Percentiles rank a stretch among this genome's conserved stretches.
Conservation (phyloP, 2,797 vertebrate genomes). For the Anguilla marmorata region DNA sequence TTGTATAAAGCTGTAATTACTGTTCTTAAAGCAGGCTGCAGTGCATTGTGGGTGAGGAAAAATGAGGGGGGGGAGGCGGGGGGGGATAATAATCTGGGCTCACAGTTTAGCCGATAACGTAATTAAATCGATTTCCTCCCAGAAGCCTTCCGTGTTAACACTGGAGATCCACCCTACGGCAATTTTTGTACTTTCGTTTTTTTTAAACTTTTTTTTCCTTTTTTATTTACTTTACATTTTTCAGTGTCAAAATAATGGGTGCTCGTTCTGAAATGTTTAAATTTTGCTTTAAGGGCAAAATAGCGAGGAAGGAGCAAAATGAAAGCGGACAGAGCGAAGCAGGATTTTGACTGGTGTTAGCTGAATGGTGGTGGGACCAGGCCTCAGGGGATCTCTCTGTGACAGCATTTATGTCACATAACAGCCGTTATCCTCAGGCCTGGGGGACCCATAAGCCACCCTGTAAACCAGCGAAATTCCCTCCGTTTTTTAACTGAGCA, state of each 20-base stretch:
- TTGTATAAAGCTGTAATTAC: slow-evolving; percentile 2
- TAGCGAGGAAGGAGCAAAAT: background rate
- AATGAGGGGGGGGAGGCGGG: too few species aligned
- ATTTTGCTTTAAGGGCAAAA: background rate
- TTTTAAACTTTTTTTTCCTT: background rate
- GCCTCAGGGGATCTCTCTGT: slow-evolving; percentile 9
- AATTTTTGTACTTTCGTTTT: background rate
- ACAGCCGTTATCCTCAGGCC: background rate
- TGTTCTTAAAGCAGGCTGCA: background rate
- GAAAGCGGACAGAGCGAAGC: background rate
- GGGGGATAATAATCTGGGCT: slow-evolving; percentile 8
- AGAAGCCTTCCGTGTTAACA: background rate
- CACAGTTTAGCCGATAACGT: background rate
- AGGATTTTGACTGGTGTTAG: background rate
- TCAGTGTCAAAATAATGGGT: slow-evolving; percentile 5
- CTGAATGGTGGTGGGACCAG: background rate
- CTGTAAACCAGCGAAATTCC: slow-evolving; percentile 16
- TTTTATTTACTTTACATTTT: background rate
- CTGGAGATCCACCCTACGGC: slow-evolving; percentile 6
- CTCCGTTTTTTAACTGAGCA: slow-evolving; percentile 14
- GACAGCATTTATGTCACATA: slow-evolving; percentile 23
- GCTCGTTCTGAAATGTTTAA: background rate
- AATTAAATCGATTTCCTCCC: slow-evolving; percentile 26
- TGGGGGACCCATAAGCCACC: slow-evolving; percentile 21
- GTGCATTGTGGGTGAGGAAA: slow-evolving; percentile 20